Conservation (phyloP, 2,888 invertebrate genomes). For the Electrophaes corylata region DNA sequence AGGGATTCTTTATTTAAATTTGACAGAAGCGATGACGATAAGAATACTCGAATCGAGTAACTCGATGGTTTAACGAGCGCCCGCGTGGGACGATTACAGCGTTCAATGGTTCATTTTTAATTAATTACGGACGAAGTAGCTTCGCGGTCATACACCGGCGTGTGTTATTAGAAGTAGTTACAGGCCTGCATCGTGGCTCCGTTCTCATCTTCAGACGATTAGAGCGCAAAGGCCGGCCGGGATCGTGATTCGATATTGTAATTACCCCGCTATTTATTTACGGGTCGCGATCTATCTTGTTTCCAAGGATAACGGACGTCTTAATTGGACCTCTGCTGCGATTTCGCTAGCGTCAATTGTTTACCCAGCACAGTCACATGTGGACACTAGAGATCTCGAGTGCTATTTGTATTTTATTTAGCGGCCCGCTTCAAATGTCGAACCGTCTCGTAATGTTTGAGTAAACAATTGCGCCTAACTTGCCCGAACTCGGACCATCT, state of each 20-base stretch:
- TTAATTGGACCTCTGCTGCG: constrained; percentile 77
- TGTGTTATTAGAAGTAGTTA: constrained; percentile 64
- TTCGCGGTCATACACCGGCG: constrained; percentile 48
- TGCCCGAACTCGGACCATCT: constrained; percentile 80
- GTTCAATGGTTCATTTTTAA: constrained; percentile 73
- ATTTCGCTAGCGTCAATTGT: constrained; percentile 71
- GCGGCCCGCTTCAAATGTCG: constrained; percentile 82
- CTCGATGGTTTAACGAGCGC: constrained; percentile 73
- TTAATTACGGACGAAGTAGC: constrained; percentile 65
- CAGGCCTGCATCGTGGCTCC: constrained; percentile 60
- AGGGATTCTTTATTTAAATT: constrained; percentile 76
- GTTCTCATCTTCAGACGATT: constrained; percentile 74
- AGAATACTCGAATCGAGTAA: constrained; percentile 65
- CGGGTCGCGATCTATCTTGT: constrained; percentile 66
- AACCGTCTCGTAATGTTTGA: constrained; percentile 82
- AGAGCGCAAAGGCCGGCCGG: constrained; percentile 64
- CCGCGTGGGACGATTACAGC: constrained; percentile 73
- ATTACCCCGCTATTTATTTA: constrained; percentile 78
- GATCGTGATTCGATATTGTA: constrained; percentile 80
- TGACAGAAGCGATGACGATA: constrained; percentile 80
- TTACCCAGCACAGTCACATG: constrained; percentile 66
- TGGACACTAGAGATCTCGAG: constrained; percentile 71
- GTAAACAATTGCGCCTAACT: constrained; percentile 76
- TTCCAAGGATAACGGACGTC: constrained; percentile 76
- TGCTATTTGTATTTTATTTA: constrained; percentile 81